These are phyloP conservation scores for Tupaia tana DNA, from an alignment of 2,113 vertebrate species.

Conservation along the genomic window DNA sequence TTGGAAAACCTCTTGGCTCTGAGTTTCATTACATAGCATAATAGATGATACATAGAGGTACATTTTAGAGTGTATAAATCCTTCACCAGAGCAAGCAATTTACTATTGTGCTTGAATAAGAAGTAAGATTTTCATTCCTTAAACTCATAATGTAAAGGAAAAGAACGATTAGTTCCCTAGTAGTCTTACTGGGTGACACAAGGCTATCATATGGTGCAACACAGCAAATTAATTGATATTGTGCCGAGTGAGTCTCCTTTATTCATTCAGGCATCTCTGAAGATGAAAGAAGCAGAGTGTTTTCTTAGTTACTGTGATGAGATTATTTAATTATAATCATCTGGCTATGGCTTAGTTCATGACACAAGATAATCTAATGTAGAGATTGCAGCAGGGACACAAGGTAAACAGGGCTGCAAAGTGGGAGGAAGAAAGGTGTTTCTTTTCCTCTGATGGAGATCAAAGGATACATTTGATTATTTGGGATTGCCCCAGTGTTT, in stretches of 20 bases:
- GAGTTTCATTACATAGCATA: slow-evolving; percentile 30
- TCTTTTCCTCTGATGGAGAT: slow-evolving; percentile 73
- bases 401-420: slow-evolving; percentile 47
- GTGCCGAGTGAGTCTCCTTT: slow-evolving; percentile 59
- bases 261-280: slow-evolving; percentile 69
- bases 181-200: slow-evolving; percentile 74
- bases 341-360: slow-evolving; percentile 73
- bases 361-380: slow-evolving; percentile 67
- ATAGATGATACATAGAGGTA: slow-evolving; percentile 8
- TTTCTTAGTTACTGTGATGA: slow-evolving; percentile 63
- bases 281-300: slow-evolving; percentile 77
- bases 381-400: slow-evolving; percentile 51
- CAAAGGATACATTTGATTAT: slow-evolving; percentile 64
- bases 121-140: slow-evolving; percentile 53
- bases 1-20: slow-evolving; percentile 54
- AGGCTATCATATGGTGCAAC: slow-evolving; percentile 74
- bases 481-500: background rate
- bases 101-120: slow-evolving; percentile 17
- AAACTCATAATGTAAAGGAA: background rate
- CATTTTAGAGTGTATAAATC: slow-evolving; percentile 57
- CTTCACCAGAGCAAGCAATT: slow-evolving; percentile 42
- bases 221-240: slow-evolving; percentile 69
- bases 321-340: slow-evolving; percentile 81
- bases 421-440: slow-evolving; percentile 58
- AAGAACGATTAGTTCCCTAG: slow-evolving; percentile 37